Base-by-base conservation (phyloP, 2,113 vertebrate species). In the Oreochromis tanganicae region DNA sequence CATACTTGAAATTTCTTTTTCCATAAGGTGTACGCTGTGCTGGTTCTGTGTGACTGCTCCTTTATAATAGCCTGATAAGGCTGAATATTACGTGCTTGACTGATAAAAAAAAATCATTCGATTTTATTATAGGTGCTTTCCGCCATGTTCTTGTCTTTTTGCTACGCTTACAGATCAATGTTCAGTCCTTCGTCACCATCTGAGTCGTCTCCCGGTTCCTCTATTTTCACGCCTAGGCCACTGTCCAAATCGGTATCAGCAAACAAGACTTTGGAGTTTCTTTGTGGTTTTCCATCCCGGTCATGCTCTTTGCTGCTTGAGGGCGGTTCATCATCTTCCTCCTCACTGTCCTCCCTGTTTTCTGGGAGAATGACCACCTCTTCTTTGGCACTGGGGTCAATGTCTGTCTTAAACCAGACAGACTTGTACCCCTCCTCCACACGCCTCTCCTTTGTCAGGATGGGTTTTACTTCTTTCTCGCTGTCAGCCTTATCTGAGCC, bases 401-500 rank as follows among this genome's bases (percentile, higher is more conserved):
- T 97, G 82, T 97, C 96, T 57, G 96, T 90, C 55, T 96, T 97
- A 85, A 97, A 97, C 97, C 97, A 97, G 7, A 97, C 97, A 0
- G 97, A 91, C 86, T 97, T 97, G 94, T 97, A 97, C 5, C 97
- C 97, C 1, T 96, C 96, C 11, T 97, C 97, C 34, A 54, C n/a
- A 4, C 92, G 94, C 9, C 95, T 92, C 80, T 97, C 97, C 83
- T 97, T 97, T 59, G 97, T 97, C 59, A 97, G 95, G 80, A 97
- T 97, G 55, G 97, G 97, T 80, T 95, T 97, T 32, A 97, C 96
- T 54, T 96, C 97, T 46, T 95, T 96, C n/a, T 96, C 96, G 4
- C 36, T 85, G 43, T 96, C 95, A 1, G 36, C 11, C 11, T 63
- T 88, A 6, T 93, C 91, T 3, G 90, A 90, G 14, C 68, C 55